Evolutionary conservation across 2,797 vertebrate genomes (phyloP).

Genomic region (Pteropus rufus): DNA sequence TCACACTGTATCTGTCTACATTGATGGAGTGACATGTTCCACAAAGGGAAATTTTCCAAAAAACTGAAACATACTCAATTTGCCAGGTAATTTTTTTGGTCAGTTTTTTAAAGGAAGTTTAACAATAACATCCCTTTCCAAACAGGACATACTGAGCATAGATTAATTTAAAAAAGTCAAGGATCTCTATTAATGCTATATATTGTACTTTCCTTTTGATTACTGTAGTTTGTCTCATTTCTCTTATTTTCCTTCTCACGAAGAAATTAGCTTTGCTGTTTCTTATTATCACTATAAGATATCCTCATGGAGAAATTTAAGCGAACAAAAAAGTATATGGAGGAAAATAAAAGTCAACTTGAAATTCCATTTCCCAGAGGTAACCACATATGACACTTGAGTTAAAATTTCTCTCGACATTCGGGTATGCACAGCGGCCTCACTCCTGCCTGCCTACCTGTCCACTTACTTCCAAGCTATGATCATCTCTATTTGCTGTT

Average conservation of each 20-base stretch:
- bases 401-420: not conserved
- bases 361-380: not conserved
- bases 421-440: not conserved
- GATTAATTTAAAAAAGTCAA: not conserved
- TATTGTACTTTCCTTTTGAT: not conserved
- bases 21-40: not conserved
- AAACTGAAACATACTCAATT: not conserved
- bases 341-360: conserved; percentile 13
- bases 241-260: not conserved
- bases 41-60: not conserved
- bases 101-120: not conserved
- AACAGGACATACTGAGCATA: not conserved
- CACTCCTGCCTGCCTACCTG: not conserved
- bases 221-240: not conserved
- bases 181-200: not conserved
- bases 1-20: not conserved
- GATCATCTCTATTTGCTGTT: not conserved
- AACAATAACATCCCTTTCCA: not conserved
- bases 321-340: not conserved
- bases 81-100: not conserved
- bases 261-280: not conserved
- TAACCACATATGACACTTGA: not conserved
- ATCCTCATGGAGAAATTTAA: not conserved
- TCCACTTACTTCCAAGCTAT: not conserved
- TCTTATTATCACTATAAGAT: not conserved